Percentiles rank a stretch among this genome's conserved stretches.
Conservation (phyloP, 2,888 invertebrate species). For the Leptopterna dolabrata region DNA sequence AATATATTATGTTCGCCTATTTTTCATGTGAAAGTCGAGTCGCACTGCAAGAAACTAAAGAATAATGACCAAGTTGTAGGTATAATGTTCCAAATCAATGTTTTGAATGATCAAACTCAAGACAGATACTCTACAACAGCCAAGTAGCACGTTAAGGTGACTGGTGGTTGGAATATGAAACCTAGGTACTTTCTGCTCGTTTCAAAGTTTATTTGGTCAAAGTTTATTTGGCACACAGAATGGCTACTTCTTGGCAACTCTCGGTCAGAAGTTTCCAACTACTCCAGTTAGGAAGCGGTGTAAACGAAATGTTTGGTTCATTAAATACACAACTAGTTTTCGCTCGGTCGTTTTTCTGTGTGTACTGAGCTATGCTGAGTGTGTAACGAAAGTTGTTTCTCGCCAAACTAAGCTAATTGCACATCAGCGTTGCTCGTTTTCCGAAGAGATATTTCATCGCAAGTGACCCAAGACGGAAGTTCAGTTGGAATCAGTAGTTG, state of each 20-base stretch:
- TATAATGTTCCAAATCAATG: too few relatives aligned
- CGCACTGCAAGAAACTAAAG: too few relatives aligned
- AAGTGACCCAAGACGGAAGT: neutral
- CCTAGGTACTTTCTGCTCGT: neutral
- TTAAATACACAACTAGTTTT: neutral
- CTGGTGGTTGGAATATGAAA: neutral
- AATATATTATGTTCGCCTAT: too few relatives aligned
- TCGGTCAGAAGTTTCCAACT: neutral
- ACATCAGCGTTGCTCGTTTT: neutral
- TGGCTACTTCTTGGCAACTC: neutral
- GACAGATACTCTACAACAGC: too few relatives aligned
- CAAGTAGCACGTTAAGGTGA: too few relatives aligned
- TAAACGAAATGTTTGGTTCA: conserved; percentile 18
- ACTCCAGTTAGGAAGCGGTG: neutral
- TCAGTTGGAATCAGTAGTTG: neutral
- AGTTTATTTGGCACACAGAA: neutral
- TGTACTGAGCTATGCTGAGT: neutral
- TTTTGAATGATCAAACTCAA: too few relatives aligned
- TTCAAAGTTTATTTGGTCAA: neutral
- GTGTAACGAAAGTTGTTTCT: neutral
- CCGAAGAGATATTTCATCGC: neutral
- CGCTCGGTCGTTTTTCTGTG: neutral
- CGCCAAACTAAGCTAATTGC: neutral
- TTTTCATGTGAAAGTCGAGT: too few relatives aligned
- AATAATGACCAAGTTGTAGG: too few relatives aligned